Base-by-base conservation (phyloP, 2,888 invertebrate genomes). In the Lysandra coridon region DNA sequence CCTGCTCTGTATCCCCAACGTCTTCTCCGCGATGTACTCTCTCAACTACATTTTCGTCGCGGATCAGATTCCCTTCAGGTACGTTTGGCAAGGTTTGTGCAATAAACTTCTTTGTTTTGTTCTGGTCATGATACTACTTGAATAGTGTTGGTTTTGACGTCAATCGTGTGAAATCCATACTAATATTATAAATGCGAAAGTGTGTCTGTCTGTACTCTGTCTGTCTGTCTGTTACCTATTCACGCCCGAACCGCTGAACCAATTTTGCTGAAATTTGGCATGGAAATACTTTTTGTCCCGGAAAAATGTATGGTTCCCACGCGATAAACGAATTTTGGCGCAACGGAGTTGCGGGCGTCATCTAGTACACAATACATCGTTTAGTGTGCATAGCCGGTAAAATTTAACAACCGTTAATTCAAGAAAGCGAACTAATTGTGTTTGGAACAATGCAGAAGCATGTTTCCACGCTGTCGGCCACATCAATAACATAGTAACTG, bases 31-130 rank as follows among this genome's bases (percentile, higher is more conserved):
- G 53, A 93, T 95, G 88, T 95, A 94, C 85, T 91, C 94, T 2
- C 88, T 96, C 78, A 95, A 94, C 85, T 96, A 95, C 83, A 92
- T 95, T 80, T 96, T 96, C 85, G 95, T 95, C 0, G 95, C 95
- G 0, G 95, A 95, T 79, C 89, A 90, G 83, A 92, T 95, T 80
- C 91, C 93, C 1, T 95, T 95, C 86, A 93, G 96, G 96, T 96
- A 85, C 88, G 90, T 78, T 73, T 74, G 17, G 1, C 14, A 69
- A 69, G 69, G 69, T 69, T 33, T 14, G 33, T 14, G 30, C 30
- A 10, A 62, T 62, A 62, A 62, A 6, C 6, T 62, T 30, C 12
- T 69, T 69, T 10, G 64, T 12, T 5, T 12, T 69, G 30, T 30
- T 64, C 4, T 3, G 30, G 7, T 64, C 23, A 23, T 64, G 30